A percentile compares a stretch with the other conserved stretches of the same genome.
Conservation (phyloP, 2,113 vertebrate genomes). For the Mystacornis crossleyi region DNA sequence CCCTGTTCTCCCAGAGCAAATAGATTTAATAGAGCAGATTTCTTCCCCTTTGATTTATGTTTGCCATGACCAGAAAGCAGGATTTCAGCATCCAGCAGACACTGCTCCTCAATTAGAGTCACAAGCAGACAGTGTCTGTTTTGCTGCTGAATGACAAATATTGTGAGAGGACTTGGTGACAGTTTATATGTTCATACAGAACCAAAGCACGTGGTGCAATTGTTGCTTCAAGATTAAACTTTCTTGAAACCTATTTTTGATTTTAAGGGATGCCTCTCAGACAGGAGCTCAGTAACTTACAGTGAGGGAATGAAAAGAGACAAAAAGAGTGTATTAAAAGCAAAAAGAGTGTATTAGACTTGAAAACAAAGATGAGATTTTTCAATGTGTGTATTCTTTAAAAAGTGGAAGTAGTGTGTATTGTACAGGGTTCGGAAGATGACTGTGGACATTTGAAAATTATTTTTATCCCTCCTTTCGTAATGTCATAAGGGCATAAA, state of each 20-base stretch:
- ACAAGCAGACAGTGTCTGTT: background rate
- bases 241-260: background rate
- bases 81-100: background rate
- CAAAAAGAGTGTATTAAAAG: background rate
- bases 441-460: background rate
- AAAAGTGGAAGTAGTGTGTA: background rate
- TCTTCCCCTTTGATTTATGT: conserved; percentile 64
- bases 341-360: background rate
- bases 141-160: conserved; percentile 49
- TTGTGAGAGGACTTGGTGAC: background rate
- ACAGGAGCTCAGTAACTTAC: background rate
- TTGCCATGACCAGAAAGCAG: conserved; percentile 26
- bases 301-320: background rate
- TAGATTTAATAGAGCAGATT: conserved; percentile 18
- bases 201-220: background rate
- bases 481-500: background rate
- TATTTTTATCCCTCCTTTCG: background rate
- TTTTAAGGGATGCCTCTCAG: background rate
- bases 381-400: background rate
- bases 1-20: conserved; percentile 38
- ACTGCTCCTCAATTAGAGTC: background rate
- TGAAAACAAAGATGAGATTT: background rate
- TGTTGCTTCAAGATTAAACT: background rate
- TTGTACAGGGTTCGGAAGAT: background rate
- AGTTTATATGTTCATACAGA: conserved; percentile 16